Base-by-base conservation (phyloP, 2,113 vertebrate species). In the Protobothrops mucrosquamatus region DNA sequence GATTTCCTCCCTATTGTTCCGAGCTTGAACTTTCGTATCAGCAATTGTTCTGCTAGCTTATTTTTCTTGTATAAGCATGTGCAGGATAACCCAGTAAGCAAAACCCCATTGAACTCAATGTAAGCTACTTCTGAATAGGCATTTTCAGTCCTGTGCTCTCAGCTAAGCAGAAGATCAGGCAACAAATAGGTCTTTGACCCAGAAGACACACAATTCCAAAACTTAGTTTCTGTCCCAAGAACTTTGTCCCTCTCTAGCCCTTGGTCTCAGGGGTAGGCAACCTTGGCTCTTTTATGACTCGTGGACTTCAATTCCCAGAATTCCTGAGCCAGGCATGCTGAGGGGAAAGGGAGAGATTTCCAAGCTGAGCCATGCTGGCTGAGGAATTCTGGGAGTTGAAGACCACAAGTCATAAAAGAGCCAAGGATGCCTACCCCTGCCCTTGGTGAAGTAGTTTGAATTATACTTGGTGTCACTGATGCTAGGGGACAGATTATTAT, bases 1-100 rank as follows among this genome's bases (percentile, higher is more conserved):
- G 89, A 89, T 94, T 93, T 93, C 61, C 64, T 89, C 22, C 52
- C 94, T 52, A 69, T 93, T 96, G 54, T 89, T 92, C 43, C n/a
- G 20, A n/a, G 59, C 54, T 92, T 92, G 61, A 89, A 81, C 64
- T 85, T 46, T 92, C 59, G 39, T 24, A 51, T 89, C 92, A 34
- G 43, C 59, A 57, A 52, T 94, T 91, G 74, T 89, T 56, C 87
- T 89, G 95, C 89, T 12, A 90, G 51, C 51, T 90, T 90, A 91
- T 85, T 39, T 94, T 93, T 95, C 95, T 26, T n/a, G 61, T 74
- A 29, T 74, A 22, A 61, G 43, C 24, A 64, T 59, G 39, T 61
- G 46, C 57, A n/a, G 43, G 89, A 20, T 51, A 90, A 61, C 57
- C 26, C 4, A 4, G 9, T 61, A 89, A 89, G 56, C 55, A 48